phyloP scores from a whole-genome alignment of 2,888 invertebrate genomes.

The Liodrosophila aerea region DNA sequence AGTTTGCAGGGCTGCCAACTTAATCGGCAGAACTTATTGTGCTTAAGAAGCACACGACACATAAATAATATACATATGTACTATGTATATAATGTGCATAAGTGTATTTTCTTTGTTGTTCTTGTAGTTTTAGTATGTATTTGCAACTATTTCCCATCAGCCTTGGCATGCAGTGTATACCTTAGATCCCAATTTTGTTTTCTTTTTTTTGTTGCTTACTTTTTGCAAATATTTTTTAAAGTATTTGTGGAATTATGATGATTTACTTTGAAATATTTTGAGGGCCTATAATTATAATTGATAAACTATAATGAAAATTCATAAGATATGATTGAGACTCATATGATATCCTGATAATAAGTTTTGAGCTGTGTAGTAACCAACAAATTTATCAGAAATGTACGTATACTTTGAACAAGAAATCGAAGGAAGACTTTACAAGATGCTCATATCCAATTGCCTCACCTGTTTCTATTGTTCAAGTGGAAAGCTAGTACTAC shows the following conservation, averaged over 20 bases:
- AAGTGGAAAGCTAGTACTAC: too few species aligned
- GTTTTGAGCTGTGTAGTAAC: too few species aligned
- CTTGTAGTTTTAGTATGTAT: slow-evolving; percentile 9
- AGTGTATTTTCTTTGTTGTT: slow-evolving; percentile 16
- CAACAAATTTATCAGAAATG: too few species aligned
- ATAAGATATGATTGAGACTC: too few species aligned
- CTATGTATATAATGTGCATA: not conserved
- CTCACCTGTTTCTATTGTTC: too few species aligned
- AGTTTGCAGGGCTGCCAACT: slow-evolving; percentile 45
- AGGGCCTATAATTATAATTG: slow-evolving; percentile 5
- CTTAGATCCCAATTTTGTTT: slow-evolving; percentile 59
- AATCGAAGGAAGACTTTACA: too few species aligned
- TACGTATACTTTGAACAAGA: too few species aligned
- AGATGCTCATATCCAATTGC: too few species aligned
- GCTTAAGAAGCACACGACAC: slow-evolving; percentile 9
- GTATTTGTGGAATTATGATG: slow-evolving; percentile 67
- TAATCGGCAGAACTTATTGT: slow-evolving; percentile 55
- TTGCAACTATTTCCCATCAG: slow-evolving; percentile 44
- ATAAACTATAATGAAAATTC: too few species aligned
- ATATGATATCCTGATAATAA: too few species aligned
- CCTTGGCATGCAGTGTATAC: slow-evolving; percentile 42
- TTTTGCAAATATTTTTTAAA: slow-evolving; percentile 51
- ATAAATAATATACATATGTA: slow-evolving; percentile 6
- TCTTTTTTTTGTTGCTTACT: slow-evolving; percentile 19
- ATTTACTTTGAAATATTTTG: slow-evolving; percentile 55